Evolutionary conservation across 2,113 vertebrate species (phyloP).

Genomic region (Oostethus manadensis): DNA sequence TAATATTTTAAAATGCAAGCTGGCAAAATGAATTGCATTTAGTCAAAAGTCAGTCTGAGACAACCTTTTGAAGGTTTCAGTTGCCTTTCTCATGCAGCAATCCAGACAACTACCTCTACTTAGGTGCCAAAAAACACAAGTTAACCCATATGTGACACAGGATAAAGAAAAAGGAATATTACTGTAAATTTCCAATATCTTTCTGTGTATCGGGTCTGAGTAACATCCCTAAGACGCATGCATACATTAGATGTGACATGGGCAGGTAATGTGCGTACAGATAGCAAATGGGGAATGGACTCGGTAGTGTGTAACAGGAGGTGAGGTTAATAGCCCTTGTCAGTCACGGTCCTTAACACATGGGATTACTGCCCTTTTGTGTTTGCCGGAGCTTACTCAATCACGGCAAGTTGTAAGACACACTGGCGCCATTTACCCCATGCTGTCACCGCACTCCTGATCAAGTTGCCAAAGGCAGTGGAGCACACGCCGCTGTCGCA

Average conservation of each 20-base stretch:
- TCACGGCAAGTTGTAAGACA: constrained; percentile 51
- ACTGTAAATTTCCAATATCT: background rate
- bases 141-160: too few relatives aligned
- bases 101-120: too few relatives aligned
- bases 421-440: constrained; percentile 48
- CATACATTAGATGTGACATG: constrained; percentile 16
- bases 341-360: constrained; percentile 55
- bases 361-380: constrained; percentile 66
- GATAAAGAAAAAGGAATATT: too few relatives aligned
- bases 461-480: constrained; percentile 45
- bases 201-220: background rate
- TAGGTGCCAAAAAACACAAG: too few relatives aligned
- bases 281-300: constrained; percentile 24
- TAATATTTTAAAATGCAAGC: too few relatives aligned
- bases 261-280: constrained; percentile 24
- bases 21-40: too few relatives aligned
- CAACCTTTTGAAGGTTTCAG: too few relatives aligned
- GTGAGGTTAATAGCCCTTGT: constrained; percentile 61
- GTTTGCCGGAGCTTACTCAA: constrained; percentile 49
- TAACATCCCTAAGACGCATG: constrained; percentile 1
- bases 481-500: constrained; percentile 28
- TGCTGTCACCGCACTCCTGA: constrained; percentile 40
- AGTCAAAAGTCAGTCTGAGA: too few relatives aligned
- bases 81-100: too few relatives aligned
- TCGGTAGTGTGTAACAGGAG: constrained; percentile 26